phyloP scores from a whole-genome alignment of 2,113 vertebrate species.

The Neotoma lepida region DNA sequence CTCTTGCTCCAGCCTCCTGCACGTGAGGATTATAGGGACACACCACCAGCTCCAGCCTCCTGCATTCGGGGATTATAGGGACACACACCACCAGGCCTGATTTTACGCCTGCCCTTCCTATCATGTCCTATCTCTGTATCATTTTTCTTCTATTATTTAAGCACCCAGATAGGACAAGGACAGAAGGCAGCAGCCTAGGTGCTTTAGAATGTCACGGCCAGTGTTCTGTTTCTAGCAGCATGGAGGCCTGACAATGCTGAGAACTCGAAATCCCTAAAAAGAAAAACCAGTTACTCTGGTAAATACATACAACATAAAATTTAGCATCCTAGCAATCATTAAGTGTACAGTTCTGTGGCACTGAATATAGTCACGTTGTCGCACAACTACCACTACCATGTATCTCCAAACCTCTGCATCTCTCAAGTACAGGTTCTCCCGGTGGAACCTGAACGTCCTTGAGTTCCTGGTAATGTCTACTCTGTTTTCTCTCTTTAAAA shows the following conservation, averaged over 20 bases:
- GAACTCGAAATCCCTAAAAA: constrained; percentile 19
- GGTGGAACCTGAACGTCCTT: neutral
- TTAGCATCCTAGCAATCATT: neutral
- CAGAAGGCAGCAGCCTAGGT: neutral
- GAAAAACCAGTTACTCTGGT: neutral
- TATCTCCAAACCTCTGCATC: neutral
- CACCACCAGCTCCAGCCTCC: neutral
- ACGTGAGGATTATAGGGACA: too few species aligned
- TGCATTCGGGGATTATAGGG: neutral
- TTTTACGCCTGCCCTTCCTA: neutral
- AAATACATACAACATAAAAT: neutral
- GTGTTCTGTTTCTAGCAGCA: neutral
- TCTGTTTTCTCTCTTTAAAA: neutral
- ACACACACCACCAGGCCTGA: neutral
- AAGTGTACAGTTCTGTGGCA: neutral
- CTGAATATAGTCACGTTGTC: neutral
- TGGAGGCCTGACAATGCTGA: neutral
- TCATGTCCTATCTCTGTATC: neutral
- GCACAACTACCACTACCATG: neutral
- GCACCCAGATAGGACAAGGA: neutral
- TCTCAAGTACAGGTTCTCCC: neutral
- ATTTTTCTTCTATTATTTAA: constrained; percentile 29
- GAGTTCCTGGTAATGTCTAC: neutral
- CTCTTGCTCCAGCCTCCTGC: neutral
- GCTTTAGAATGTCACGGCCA: constrained; percentile 7